Percentiles rank a stretch among this genome's conserved stretches.
Conservation (phyloP, 2,888 invertebrate species). For the Scaptomyza tumidula region DNA sequence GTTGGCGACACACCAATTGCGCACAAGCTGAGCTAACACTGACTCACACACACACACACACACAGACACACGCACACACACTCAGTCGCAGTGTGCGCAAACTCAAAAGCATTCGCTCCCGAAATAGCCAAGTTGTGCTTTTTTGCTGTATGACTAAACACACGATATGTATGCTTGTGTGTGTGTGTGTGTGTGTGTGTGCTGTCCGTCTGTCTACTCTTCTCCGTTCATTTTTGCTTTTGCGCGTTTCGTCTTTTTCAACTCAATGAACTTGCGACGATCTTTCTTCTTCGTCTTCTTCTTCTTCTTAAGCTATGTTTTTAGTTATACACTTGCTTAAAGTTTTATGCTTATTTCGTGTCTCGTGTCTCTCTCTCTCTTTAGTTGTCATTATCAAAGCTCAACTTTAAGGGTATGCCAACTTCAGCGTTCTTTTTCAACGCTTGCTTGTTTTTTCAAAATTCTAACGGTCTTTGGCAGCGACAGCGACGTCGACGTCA, state of each 20-base stretch:
- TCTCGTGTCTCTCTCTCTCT: not conserved
- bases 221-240: conserved; percentile 16
- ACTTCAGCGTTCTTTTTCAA: conserved; percentile 1
- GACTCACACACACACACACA: conserved; percentile 47
- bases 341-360: not conserved
- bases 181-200: not conserved
- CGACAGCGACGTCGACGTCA: conserved; percentile 6
- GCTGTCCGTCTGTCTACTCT: not conserved
- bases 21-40: conserved; percentile 44
- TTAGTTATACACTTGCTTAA: not conserved
- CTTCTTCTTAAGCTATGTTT: not conserved
- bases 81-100: conserved; percentile 22
- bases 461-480: conserved; percentile 51
- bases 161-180: conserved; percentile 17
- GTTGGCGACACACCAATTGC: conserved; percentile 52
- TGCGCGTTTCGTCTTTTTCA: conserved; percentile 39
- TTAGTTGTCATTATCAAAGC: too few species aligned
- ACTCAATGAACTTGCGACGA: conserved; percentile 48
- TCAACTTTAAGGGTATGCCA: not conserved
- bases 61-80: conserved; percentile 17
- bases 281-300: conserved; percentile 20
- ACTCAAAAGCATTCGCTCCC: conserved; percentile 67
- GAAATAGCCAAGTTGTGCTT: conserved; percentile 67
- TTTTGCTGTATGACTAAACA: conserved; percentile 64
- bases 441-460: conserved; percentile 19